Evolutionary conservation across 2,113 vertebrate genomes (phyloP), one percentile per base, ranked within the genome.

Genomic region (Tachuris rubrigastra): DNA sequence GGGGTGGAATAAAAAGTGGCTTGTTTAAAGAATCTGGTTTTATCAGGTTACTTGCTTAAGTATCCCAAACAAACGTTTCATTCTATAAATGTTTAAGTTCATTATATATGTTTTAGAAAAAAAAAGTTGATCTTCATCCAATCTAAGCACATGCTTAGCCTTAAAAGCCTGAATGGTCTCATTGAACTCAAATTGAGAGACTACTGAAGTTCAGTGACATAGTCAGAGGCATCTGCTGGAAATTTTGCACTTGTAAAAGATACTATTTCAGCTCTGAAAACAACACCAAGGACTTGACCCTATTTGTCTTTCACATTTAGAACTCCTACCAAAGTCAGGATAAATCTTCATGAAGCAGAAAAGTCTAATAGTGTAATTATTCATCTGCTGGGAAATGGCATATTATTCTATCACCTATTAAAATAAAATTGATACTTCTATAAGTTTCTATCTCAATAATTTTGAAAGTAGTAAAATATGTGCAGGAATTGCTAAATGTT

Each of bases 391-490:
- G 72, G 88, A 86, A 83, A 77, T 37, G 56, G 39, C 27, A 20
- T 92, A 73, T 83, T 96, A 90, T 92, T 89, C 72, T 80, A 89
- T 89, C 28, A 69, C 22, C 79, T 87, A 74, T 74, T 93, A 92
- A 85, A 87, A 92, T 90, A 85, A 85, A 95, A 90, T 52, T 24
- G 42, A 81, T 92, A 92, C 12, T 39, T 92, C 73, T 80, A 25
- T 65, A 87, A 59, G 30, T 68, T 89, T 73, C 76, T 93, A 27
- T 95, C 65, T 92, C 63, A 89, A 93, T 84, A 95, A 68, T 66
- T 97, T 94, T 78, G 55, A 89, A 96, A 90, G 90, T 80, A 74
- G 76, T 92, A 89, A 92, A 90, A 81, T 89, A 50, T 90, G 89
- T 81, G 59, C 79, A 59, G 47, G 39, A 83, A 74, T 67, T 93